phyloP scores from a whole-genome alignment of 2,113 vertebrate species.

The Litocranius walleri region DNA sequence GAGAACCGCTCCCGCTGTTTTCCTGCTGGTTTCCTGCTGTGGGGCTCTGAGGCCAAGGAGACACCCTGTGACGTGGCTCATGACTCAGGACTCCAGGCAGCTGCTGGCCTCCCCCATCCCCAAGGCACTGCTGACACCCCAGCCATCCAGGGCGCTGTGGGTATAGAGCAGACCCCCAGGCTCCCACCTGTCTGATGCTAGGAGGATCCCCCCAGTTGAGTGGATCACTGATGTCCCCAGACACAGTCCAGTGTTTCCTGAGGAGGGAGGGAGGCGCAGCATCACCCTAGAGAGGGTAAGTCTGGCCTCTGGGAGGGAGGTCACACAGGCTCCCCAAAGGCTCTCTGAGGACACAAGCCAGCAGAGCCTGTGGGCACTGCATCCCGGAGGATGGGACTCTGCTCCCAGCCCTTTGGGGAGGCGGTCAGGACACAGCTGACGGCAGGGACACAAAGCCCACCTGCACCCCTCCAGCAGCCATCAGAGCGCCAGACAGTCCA shows the following conservation, averaged over 20 bases:
- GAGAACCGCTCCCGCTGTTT: not conserved
- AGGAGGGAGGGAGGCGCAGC: rapidly evolving
- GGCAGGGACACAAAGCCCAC: not conserved
- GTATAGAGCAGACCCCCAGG: not conserved
- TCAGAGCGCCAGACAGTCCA: not conserved
- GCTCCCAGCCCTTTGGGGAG: not conserved
- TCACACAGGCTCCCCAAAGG: rapidly evolving
- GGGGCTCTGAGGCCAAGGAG: not conserved
- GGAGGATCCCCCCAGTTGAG: not conserved
- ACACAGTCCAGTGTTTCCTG: too few relatives aligned
- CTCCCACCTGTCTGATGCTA: not conserved
- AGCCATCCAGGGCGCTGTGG: rapidly evolving
- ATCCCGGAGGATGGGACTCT: rapidly evolving
- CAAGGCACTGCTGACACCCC: not conserved
- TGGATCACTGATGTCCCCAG: not conserved
- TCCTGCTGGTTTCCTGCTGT: not conserved
- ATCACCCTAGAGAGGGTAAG: not conserved
- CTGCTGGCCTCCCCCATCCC: not conserved
- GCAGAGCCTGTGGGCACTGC: not conserved
- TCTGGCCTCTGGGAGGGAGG: not conserved
- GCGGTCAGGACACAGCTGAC: not conserved
- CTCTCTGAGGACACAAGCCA: not conserved
- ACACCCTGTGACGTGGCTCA: not conserved
- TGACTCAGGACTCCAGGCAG: not conserved
- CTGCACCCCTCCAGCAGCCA: not conserved